A percentile compares a stretch with the other conserved stretches of the same genome.
Evolutionary conservation across 1,140 invertebrate genomes (phyloP).

Genomic region (Orchesella cincta): DNA sequence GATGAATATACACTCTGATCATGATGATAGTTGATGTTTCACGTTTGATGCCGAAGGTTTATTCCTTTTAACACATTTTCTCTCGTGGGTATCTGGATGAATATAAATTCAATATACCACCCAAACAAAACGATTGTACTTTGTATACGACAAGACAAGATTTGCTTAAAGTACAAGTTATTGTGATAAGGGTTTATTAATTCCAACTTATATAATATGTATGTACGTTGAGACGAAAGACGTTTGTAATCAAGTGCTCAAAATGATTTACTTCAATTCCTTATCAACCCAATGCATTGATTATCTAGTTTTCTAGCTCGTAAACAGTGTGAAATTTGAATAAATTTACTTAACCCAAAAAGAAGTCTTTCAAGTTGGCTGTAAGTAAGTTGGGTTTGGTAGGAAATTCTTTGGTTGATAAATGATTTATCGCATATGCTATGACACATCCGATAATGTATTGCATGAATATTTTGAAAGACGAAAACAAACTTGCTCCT

Average conservation of each 20-base stretch:
- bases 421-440: no score
- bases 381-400: background rate
- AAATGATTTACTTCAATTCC: constrained; percentile 23
- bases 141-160: background rate
- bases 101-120: background rate
- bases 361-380: background rate
- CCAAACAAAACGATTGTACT: background rate
- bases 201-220: no score
- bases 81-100: background rate
- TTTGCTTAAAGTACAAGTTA: background rate
- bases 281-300: constrained; percentile 13
- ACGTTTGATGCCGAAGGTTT: background rate
- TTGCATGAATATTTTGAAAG: background rate
- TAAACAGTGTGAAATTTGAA: background rate
- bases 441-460: background rate
- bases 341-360: background rate
- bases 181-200: no score
- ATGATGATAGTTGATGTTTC: background rate
- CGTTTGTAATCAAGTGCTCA: background rate
- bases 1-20: background rate
- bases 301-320: constrained; percentile 2
- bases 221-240: background rate
- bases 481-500: background rate
- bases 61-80: background rate
- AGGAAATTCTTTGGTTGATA: background rate